A percentile compares a stretch with the other conserved stretches of the same genome.
Evolutionary conservation across 2,797 vertebrate species (phyloP).

Genomic region (Mormyrops boulengeri): DNA sequence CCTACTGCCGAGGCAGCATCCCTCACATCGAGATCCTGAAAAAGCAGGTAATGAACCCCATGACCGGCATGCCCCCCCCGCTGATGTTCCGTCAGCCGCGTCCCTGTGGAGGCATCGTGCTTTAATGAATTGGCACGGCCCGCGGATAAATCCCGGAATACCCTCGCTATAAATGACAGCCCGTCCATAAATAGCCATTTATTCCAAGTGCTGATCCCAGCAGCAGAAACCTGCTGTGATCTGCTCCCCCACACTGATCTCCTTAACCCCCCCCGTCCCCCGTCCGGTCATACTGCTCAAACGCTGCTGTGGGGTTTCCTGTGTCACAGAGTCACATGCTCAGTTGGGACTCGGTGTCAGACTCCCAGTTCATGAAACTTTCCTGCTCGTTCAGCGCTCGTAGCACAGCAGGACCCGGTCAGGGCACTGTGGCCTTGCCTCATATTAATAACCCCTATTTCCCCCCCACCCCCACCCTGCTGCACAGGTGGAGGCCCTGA

Average conservation of each 20-base stretch:
- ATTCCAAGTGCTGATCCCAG: not conserved
- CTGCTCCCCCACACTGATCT: not conserved
- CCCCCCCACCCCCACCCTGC: not conserved
- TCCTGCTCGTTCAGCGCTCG: not conserved
- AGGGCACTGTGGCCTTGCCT: not conserved
- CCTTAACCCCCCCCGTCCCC: not conserved
- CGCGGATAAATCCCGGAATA: not conserved
- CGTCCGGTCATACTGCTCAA: not conserved
- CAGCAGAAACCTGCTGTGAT: not conserved
- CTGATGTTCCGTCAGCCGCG: not conserved
- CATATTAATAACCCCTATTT: not conserved
- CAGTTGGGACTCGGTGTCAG: not conserved
- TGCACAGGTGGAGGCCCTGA: conserved; percentile 86
- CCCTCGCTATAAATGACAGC: not conserved
- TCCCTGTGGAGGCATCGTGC: not conserved
- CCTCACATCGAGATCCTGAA: conserved; percentile 96
- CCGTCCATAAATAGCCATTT: not conserved
- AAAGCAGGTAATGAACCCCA: conserved; percentile 73
- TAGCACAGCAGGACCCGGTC: not conserved
- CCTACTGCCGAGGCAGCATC: conserved; percentile 88
- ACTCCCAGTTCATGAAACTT: not conserved
- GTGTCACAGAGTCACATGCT: not conserved
- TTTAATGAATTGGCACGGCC: not conserved
- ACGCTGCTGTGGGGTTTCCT: not conserved
- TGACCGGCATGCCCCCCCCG: not conserved